Base-by-base conservation (phyloP, 2,888 invertebrate species). In the Pyrgus malvae region DNA sequence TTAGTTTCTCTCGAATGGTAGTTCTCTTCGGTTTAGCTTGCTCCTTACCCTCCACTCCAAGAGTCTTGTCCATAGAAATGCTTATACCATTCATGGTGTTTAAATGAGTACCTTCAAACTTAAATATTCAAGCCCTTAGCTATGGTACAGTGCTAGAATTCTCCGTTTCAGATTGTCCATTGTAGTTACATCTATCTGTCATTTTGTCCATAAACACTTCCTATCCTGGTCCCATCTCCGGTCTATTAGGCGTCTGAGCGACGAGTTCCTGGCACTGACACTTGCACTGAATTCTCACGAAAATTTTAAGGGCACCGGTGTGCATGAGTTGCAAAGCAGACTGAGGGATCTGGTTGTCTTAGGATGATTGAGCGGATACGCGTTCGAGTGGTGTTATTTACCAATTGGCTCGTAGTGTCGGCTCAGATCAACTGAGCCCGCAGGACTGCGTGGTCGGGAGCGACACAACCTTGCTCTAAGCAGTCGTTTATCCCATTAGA, bases 401-500 rank as follows among this genome's bases (percentile, higher is more conserved):
- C 75, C 87, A 89, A 89, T 89, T 88, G 86, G 76, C 66, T 71
- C 70, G 77, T 76, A 77, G 77, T 75, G 79, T 82, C 75, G 76
- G 72, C 72, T 67, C 72, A 75, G 80, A 77, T 73, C 73, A 71
- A 68, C 70, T 61, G 73, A 68, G 74, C 73, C 74, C 78, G 75
- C 78, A 74, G 76, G 71, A 79, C 79, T 78, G 83, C 74, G 76
- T 76, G 77, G 80, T 71, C 68, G 76, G 67, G 66, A 67, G 66
- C 78, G 76, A 76, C 79, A 78, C 87, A 87, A 86, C 89, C 89
- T 89, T 88, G 89, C 80, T 76, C 74, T 80, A 80, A 81, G 81
- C 74, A 76, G 76, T 76, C 88, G 79, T 80, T 89, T 89, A 89
- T 89, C 78, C 81, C 85, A 89, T 89, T 88, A 86, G 74, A 72